Evolutionary conservation across 1,140 invertebrate genomes (phyloP).

Genomic region (Drosophila aff.): DNA sequence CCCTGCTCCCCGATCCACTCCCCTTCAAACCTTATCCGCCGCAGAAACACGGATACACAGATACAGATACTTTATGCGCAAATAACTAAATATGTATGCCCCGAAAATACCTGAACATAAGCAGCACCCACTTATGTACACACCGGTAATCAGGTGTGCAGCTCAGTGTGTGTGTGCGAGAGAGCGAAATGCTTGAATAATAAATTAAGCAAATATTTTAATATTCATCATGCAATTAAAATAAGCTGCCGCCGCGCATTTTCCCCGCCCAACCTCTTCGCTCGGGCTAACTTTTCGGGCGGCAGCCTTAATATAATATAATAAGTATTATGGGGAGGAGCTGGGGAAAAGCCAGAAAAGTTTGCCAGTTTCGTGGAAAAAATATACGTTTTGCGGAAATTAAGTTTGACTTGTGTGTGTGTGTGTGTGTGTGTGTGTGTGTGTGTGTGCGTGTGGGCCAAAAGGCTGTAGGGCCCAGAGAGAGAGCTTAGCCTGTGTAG

Average conservation of each 20-base stretch:
- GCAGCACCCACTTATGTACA: conserved; percentile 27
- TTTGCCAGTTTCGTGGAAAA: conserved; percentile 41
- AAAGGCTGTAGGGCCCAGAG: neutral
- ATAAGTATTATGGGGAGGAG: conserved; percentile 60
- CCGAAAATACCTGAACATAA: conserved; percentile 32
- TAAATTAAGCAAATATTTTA: conserved; percentile 84
- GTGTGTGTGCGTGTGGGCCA: neutral
- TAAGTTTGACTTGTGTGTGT: conserved; percentile 56
- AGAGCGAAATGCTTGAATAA: conserved; percentile 76
- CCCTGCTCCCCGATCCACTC: conserved; percentile 3
- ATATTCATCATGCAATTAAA: conserved; percentile 85
- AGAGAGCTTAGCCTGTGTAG: conserved; percentile 49
- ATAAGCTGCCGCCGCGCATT: conserved; percentile 68
- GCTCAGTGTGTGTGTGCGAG: conserved; percentile 26
- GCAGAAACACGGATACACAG: conserved; percentile 5
- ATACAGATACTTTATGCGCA: conserved; percentile 63
- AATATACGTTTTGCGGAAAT: conserved; percentile 78
- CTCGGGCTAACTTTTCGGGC: conserved; percentile 54
- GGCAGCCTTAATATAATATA: conserved; percentile 78
- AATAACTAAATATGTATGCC: conserved; percentile 70
- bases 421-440: neutral
- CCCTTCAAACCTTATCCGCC: neutral
- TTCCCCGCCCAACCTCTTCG: neutral
- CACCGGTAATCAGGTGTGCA: conserved; percentile 36
- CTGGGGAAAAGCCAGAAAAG: conserved; percentile 21